phyloP scores from a whole-genome alignment of 2,888 invertebrate genomes.

The Andrena fulva region DNA sequence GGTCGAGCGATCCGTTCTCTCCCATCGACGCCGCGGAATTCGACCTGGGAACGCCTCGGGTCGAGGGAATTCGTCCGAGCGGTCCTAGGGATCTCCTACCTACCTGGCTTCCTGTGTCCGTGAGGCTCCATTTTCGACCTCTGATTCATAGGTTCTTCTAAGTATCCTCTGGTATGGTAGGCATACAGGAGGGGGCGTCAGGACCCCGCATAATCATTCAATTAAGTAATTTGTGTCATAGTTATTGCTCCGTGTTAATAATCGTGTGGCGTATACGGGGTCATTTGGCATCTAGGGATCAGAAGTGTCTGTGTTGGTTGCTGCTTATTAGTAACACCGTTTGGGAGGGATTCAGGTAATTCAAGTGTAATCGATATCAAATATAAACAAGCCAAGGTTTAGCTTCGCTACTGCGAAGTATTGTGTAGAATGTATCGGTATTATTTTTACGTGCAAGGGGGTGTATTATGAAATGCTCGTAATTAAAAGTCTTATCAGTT shows the following conservation, averaged over 20 bases:
- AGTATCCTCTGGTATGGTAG: neutral
- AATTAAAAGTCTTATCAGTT: conserved; percentile 16
- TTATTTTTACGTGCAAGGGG: neutral
- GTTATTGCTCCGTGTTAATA: conserved; percentile 7
- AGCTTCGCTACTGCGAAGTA: neutral
- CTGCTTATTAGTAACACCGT: no score
- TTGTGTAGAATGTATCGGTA: neutral
- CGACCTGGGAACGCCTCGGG: conserved; percentile 31
- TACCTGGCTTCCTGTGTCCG: neutral
- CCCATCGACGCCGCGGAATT: conserved; percentile 38
- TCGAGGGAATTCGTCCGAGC: neutral
- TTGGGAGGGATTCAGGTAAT: neutral
- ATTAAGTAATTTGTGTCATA: conserved; percentile 9
- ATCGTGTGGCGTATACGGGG: no score
- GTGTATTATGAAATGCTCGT: neutral
- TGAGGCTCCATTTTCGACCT: neutral
- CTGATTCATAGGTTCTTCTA: neutral
- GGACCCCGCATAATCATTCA: conserved; percentile 10
- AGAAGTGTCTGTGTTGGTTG: no score
- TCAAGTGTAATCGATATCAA: neutral
- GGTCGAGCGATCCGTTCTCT: conserved; percentile 26
- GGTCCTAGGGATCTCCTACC: neutral
- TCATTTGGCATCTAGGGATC: no score
- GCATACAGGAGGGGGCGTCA: neutral
- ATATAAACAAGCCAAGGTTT: no score